Base-by-base conservation (phyloP, 1,140 invertebrate genomes). In the Metaphire vulgaris region DNA sequence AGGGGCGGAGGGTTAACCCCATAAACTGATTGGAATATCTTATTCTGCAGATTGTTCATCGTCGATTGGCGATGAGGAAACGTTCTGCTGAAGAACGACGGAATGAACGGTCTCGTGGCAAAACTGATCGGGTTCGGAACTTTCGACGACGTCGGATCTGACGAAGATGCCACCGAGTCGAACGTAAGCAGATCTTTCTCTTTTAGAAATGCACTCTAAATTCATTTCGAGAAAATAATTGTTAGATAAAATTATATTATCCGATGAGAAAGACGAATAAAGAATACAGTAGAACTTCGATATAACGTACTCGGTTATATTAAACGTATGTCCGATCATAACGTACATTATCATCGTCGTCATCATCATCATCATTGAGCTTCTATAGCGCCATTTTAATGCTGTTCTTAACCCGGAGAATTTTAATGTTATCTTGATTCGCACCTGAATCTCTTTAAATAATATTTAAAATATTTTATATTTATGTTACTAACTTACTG, bases 11-110 rank as follows among this genome's bases (percentile, higher is more conserved):
- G n/a, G n/a, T n/a, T n/a, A n/a, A n/a, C n/a, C n/a, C n/a, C n/a
- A n/a, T n/a, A n/a, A n/a, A n/a, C n/a, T n/a, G n/a, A n/a, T n/a
- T n/a, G n/a, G n/a, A n/a, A n/a, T n/a, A n/a, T n/a, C n/a, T n/a
- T n/a, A n/a, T n/a, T n/a, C n/a, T n/a, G n/a, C 56, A 75, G 74
- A 76, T 76, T 28, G n/a, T 76, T 32, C 75, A 76, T 31, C 68
- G 75, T 28, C 32, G 69, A 1, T 69, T 76, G 29, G 75, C 28
- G 1, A 41, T 41, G 14, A 31, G 75, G 0, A n/a, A 76, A 76
- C 30, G 69, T 69, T 15, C 69, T 69, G 15, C 29, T 69, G 29
- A 69, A 69, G 69, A n/a, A n/a, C n/a, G n/a, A n/a, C n/a, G n/a
- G n/a, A n/a, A n/a, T n/a, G n/a, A n/a, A n/a, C n/a, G n/a, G n/a